Evolutionary conservation across 2,888 invertebrate species (phyloP), one percentile per base, ranked within the genome.

Genomic region (Disparrhopalites patrizii): DNA sequence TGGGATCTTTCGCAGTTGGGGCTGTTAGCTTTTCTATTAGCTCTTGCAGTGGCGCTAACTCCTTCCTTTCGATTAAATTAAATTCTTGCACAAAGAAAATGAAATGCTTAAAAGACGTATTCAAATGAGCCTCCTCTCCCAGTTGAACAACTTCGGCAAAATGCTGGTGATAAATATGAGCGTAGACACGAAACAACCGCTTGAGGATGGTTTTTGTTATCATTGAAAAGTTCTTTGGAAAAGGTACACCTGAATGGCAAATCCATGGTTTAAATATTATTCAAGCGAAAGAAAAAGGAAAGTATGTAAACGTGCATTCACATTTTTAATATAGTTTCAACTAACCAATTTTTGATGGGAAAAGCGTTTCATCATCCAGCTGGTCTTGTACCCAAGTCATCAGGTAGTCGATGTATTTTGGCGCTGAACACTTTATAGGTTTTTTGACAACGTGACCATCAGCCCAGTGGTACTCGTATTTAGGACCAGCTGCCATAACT

Each of bases 381-480:
- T 99, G 98, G 82, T 98, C 97, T 81, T 99, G 99, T 66, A 98
- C 97, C 74, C 72, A 74, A 3, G 74, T 74, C 72, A 74, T 72
- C 27, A 73, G 56, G 55, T 68, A 73, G 82, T 99, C 98, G 76
- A 99, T 98, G 81, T 99, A 99, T 81, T 96, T 95, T 60, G 97
- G 97, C 62, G 97, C 98, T 55, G 96, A 97, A 77, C 83, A 84
- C 82, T 97, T 97, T 77, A 98, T 97, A 50, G 97, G 97, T 80
- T 98, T 98, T 81, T 98, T 94, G 28, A 97, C 94, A 0, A 94
- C 94, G 78, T 93, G 92, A 0, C 97, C 97, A 81, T 98, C 97
- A 0, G 98, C 98, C 99, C 99, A 99, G 81, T 97, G 97, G 82
- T 99, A 99, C 82, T 99, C 98, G 79, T 98, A 97, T 82, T 97